Evolutionary conservation across 2,113 vertebrate genomes (phyloP), one percentile per base, ranked within the genome.

Genomic region (zebrafish (Danio rerio)): DNA sequence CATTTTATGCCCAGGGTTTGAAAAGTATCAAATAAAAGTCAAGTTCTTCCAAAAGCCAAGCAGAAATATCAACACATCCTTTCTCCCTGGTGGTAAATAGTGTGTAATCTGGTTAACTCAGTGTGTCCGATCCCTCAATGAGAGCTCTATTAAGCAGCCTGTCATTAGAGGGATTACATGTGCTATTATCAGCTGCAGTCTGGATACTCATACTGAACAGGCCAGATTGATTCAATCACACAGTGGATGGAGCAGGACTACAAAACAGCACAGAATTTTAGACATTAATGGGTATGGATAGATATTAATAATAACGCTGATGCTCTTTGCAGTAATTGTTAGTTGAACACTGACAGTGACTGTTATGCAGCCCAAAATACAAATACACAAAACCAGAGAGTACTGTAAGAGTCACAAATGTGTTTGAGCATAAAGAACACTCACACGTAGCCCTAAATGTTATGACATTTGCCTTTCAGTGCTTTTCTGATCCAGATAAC

Each of bases 381-480:
- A 31, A 31, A 31, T 31, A 31, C 3, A 31, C 31, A 31, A 71
- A 58, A 68, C 15, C 42, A 65, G 31, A 65, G 40, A 42, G 4
- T 66, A 21, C 31, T 31, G 3, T 3, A 2, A 66, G 61, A 78
- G 53, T 71, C 74, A 78, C 75, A 71, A 21, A 69, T 47, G 52
- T 61, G 47, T 55, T 66, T 63, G 58, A 56, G 58, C 62, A 66
- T 45, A 80, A 42, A 70, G 40, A 63, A 78, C 42, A 47, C 15
- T 47, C 58, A 75, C 76, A 80, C 43, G 11, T 71, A 80, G 12
- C 15, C 31, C 21, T 73, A 78, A 77, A 86, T 86, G 82, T 6
- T 79, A 80, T 92, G 90, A 87, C 89, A 93, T 93, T 92, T 92
- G 82, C 89, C 90, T 90, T 91, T 90, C 84, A 85, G 11, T 82